Percentiles rank a stretch among this genome's conserved stretches.
Conservation (phyloP, 2,797 vertebrate species). For the Amniataba percoides region DNA sequence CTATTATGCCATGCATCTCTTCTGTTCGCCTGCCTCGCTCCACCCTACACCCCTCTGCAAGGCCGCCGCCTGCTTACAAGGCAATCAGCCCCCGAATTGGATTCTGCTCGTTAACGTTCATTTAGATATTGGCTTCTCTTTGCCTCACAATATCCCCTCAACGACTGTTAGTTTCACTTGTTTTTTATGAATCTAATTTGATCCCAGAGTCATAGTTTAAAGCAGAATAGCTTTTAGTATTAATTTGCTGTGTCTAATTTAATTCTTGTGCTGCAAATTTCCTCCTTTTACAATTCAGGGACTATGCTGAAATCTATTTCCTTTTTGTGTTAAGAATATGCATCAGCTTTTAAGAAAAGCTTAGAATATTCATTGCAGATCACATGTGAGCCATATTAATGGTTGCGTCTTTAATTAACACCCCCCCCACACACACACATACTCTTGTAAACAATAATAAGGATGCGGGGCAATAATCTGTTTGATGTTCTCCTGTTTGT, state of each 20-base stretch:
- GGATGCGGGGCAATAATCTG: conserved; percentile 45
- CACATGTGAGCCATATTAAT: conserved; percentile 60
- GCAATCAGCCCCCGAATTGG: conserved; percentile 76
- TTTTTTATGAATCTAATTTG: conserved; percentile 81
- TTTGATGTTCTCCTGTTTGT: conserved; percentile 54
- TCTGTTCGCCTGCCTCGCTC: conserved; percentile 56
- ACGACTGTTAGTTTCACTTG: conserved; percentile 74
- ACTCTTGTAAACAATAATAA: conserved; percentile 61
- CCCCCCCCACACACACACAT: no score
- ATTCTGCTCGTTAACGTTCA: conserved; percentile 81
- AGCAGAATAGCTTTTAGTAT: conserved; percentile 79
- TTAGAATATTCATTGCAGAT: conserved; percentile 66
- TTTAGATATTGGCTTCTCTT: conserved; percentile 81
- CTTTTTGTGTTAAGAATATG: conserved; percentile 56
- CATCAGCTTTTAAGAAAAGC: conserved; percentile 57
- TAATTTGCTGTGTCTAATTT: conserved; percentile 83
- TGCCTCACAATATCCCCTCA: conserved; percentile 77
- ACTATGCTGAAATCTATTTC: conserved; percentile 55
- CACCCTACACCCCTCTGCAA: conserved; percentile 42
- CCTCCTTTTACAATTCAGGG: conserved; percentile 54
- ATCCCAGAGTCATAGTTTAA: conserved; percentile 78
- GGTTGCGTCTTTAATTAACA: conserved; percentile 62
- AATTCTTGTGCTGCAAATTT: conserved; percentile 70
- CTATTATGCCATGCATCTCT: conserved; percentile 74
- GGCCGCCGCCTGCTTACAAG: conserved; percentile 67